Evolutionary conservation across 2,888 invertebrate species (phyloP).

Genomic region (Agrochola lychnidis): DNA sequence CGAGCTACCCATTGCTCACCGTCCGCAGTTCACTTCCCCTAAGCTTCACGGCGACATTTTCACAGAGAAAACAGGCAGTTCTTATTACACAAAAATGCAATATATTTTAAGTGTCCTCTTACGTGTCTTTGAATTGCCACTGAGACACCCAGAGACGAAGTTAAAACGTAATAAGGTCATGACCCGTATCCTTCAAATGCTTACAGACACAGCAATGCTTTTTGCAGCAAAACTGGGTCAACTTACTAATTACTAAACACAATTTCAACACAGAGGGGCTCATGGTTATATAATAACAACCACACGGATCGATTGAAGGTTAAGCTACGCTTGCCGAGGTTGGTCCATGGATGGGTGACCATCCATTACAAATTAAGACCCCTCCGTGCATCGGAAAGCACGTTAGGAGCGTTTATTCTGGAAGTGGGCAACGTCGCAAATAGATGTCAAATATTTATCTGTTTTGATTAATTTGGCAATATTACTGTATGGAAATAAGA

Average conservation of each 20-base stretch:
- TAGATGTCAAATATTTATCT: too few species aligned
- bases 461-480: too few species aligned
- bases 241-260: constrained; percentile 18
- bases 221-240: constrained; percentile 18
- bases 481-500: too few species aligned
- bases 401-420: too few species aligned
- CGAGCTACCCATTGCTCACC: too few species aligned
- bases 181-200: constrained; percentile 7
- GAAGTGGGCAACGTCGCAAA: too few species aligned
- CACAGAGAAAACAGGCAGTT: neutral
- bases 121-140: neutral
- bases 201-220: neutral
- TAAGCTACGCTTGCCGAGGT: neutral
- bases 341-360: neutral
- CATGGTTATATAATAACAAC: neutral
- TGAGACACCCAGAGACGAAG: neutral
- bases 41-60: neutral
- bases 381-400: neutral
- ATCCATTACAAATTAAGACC: neutral
- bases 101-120: neutral
- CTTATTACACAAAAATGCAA: neutral
- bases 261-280: neutral
- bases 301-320: neutral
- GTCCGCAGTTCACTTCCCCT: too few species aligned
- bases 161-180: constrained; percentile 15